Evolutionary conservation across 1,140 invertebrate genomes (phyloP).

Genomic region (Dreissena rostriformis): DNA sequence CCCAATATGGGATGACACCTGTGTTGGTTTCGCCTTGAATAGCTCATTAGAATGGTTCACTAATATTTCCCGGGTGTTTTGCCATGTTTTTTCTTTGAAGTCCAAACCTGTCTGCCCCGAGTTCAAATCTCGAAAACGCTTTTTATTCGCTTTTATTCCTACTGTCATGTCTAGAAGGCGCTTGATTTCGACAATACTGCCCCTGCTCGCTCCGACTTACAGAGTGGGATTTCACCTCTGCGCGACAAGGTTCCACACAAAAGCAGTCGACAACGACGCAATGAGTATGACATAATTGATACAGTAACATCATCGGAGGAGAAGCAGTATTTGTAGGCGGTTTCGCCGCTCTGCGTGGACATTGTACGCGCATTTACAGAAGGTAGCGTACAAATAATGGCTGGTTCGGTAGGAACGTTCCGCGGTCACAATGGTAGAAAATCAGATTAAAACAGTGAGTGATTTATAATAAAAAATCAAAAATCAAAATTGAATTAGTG

Average conservation of each 20-base stretch:
- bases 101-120: constrained; percentile 39
- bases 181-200: constrained; percentile 44
- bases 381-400: not conserved
- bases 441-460: constrained; percentile 28
- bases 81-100: constrained; percentile 34
- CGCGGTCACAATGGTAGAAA: constrained; percentile 27
- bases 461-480: constrained; percentile 18
- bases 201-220: not conserved
- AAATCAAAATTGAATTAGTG: constrained; percentile 49
- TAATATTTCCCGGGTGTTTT: constrained; percentile 20
- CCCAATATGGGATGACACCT: constrained; percentile 24
- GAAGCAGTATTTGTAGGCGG: constrained; percentile 33
- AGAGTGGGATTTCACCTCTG: constrained; percentile 33
- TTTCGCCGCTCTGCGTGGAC: constrained; percentile 20
- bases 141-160: constrained; percentile 22
- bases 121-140: constrained; percentile 34
- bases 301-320: constrained; percentile 22
- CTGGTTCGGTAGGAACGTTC: constrained; percentile 15
- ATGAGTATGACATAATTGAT: not conserved
- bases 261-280: constrained; percentile 2
- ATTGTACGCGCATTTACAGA: constrained; percentile 35
- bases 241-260: constrained; percentile 31
- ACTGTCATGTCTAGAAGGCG: constrained; percentile 34
- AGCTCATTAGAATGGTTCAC: constrained; percentile 43
- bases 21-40: constrained; percentile 28